Evolutionary conservation across 2,888 invertebrate genomes (phyloP), one percentile per base, ranked within the genome.

Genomic region (Rhagonycha lutea): DNA sequence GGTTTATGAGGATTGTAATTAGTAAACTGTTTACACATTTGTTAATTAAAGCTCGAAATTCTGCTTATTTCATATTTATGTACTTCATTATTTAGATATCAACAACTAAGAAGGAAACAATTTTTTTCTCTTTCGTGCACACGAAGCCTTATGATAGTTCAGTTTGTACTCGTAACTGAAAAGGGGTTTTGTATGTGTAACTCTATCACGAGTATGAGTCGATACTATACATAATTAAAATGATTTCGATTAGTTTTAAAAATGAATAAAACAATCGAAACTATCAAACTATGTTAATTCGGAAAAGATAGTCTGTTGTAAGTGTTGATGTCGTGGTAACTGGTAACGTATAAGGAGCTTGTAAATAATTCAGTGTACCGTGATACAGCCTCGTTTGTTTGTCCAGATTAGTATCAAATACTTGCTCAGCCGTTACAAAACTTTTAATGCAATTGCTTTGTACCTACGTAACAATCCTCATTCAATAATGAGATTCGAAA

Each of bases 361-460:
- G 78, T 79, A 79, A 80, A 80, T 79, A 80, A 80, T 80, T 80
- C 77, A 80, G 70, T 68, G 77, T 73, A 79, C 77, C 80, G 80
- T 80, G 80, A 79, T 80, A 79, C 65, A 73, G 69, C 70, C 74
- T 75, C 78, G 76, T 79, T 80, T 80, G 74, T 79, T 70, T 70
- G 72, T 65, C 69, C 72, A 78, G 78, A 78, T 78, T 76, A 75
- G 77, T 79, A 78, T 79, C 79, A 75, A 75, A 74, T 78, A 78
- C 79, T 80, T 80, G 78, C 79, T 79, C 79, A 79, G 69, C 75
- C 74, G 71, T 77, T 79, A 78, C 78, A 68, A 79, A 77, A 75
- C 75, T 78, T 73, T 75, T 72, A 73, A 76, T 75, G 72, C 70
- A 75, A 77, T 72, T 72, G 72, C n/a, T 60, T 29, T 28, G 24